A percentile compares a stretch with the other conserved stretches of the same genome.
Evolutionary conservation across 2,888 invertebrate genomes (phyloP).

Genomic region (Erynnis tages): DNA sequence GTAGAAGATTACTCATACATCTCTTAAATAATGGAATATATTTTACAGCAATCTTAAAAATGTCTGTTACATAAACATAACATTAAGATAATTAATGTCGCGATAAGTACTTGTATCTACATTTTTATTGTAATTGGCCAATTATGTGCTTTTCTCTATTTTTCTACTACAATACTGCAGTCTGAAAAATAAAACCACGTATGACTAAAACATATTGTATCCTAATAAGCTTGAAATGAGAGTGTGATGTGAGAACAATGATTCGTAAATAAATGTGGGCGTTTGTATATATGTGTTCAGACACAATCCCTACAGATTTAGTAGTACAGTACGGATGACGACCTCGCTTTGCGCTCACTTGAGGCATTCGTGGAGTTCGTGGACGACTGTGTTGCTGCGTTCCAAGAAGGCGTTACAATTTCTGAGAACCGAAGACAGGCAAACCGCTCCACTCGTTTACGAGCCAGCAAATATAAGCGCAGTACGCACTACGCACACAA

Average conservation of each 20-base stretch:
- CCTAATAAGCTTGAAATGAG: constrained; percentile 34
- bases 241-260: constrained; percentile 41
- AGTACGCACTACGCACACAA: constrained; percentile 62
- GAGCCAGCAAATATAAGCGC: constrained; percentile 70
- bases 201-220: constrained; percentile 28
- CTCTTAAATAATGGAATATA: no score
- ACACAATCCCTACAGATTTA: constrained; percentile 47
- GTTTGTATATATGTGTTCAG: constrained; percentile 51
- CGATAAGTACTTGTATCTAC: no score
- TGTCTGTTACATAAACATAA: no score
- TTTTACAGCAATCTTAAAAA: no score
- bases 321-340: constrained; percentile 57
- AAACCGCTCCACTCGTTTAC: constrained; percentile 64
- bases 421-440: constrained; percentile 78
- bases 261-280: constrained; percentile 46
- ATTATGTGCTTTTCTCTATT: no score
- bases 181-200: constrained; percentile 24
- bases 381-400: constrained; percentile 70
- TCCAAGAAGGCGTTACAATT: constrained; percentile 81
- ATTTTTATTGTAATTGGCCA: no score
- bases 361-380: constrained; percentile 60
- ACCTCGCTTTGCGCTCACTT: constrained; percentile 75
- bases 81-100: no score
- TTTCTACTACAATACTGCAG: no score
- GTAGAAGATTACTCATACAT: no score